Evolutionary conservation across 2,113 vertebrate species (phyloP).

Genomic region (Isurus oxyrinchus): DNA sequence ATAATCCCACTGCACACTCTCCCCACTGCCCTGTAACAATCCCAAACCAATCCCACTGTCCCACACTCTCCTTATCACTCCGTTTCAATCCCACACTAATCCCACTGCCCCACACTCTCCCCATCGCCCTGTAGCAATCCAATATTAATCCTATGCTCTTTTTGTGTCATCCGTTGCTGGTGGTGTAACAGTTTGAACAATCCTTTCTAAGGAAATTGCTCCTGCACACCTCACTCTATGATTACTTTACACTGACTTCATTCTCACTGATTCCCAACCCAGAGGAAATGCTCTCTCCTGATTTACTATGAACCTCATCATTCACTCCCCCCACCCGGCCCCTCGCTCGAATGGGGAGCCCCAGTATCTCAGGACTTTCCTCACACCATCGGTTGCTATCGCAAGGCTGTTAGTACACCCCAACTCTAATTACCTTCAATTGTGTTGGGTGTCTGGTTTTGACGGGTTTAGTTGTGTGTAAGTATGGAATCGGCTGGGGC

Average conservation of each 20-base stretch:
- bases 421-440: not conserved
- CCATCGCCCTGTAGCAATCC: not conserved
- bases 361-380: not conserved
- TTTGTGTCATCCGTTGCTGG: too few species aligned
- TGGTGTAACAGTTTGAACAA: not conserved
- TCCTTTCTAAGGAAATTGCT: too few species aligned
- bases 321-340: too few species aligned
- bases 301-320: not conserved
- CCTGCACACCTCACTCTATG: too few species aligned
- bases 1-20: not conserved
- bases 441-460: not conserved
- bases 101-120: not conserved
- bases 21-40: not conserved
- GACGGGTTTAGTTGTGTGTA: not conserved
- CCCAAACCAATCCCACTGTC: not conserved
- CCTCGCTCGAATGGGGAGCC: not conserved
- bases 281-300: not conserved
- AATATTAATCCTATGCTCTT: not conserved
- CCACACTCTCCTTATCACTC: not conserved
- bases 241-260: not conserved
- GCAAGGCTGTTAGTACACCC: not conserved
- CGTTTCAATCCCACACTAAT: not conserved
- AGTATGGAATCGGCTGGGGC: not conserved
- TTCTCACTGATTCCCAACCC: not conserved
- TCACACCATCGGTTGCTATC: too few species aligned